Conservation (phyloP, 2,113 vertebrate species). For the Ceyx margarethae region DNA sequence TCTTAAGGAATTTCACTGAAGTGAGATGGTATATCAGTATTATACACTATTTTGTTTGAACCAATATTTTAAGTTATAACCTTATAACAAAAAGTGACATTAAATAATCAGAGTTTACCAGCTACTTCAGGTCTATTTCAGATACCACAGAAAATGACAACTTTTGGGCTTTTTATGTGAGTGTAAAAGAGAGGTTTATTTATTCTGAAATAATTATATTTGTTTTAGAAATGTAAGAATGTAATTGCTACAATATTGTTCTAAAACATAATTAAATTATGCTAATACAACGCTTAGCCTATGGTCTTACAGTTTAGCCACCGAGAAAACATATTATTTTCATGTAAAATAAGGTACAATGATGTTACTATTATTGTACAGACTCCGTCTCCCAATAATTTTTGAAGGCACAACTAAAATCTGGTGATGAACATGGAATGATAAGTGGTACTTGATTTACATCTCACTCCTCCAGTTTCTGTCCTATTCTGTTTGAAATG, state of each 20-base stretch:
- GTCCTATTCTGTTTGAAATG: not conserved
- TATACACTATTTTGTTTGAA: not conserved
- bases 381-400: rapidly evolving
- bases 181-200: not conserved
- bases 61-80: not conserved
- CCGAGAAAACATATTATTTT: not conserved
- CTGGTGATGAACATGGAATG: not conserved
- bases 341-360: not conserved
- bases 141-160: not conserved
- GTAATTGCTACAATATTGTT: not conserved
- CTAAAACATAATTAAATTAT: not conserved
- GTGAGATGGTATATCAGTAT: not conserved
- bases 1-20: not conserved
- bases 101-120: not conserved
- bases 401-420: not conserved
- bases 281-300: not conserved
- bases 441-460: not conserved
- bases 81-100: not conserved
- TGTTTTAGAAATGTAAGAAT: not conserved
- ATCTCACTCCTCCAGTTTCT: not conserved
- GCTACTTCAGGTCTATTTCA: not conserved
- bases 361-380: not conserved
- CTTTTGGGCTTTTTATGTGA: not conserved
- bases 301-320: not conserved
- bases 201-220: not conserved